Conservation (phyloP, 2,113 vertebrate species). For the Tychaedon coryphoeus region DNA sequence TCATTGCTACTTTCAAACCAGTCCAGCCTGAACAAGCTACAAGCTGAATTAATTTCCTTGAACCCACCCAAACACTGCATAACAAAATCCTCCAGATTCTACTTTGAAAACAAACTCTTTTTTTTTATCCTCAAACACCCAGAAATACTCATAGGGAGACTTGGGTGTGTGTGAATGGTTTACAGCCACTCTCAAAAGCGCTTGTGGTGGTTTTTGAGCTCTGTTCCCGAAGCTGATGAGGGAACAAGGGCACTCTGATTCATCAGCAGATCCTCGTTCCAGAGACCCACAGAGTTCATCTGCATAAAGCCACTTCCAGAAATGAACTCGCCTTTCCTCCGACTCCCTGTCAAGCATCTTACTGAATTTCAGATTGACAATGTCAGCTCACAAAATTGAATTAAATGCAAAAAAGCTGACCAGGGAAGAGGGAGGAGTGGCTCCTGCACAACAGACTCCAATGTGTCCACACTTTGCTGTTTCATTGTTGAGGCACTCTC, state of each 20-base stretch:
- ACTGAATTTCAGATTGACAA: slow-evolving; percentile 58
- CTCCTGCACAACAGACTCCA: neutral
- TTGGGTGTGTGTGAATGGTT: neutral
- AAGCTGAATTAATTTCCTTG: neutral
- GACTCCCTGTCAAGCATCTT: slow-evolving; percentile 42
- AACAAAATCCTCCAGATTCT: neutral
- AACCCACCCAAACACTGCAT: neutral
- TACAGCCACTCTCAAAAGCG: neutral
- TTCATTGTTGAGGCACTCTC: neutral
- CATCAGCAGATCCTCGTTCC: slow-evolving; percentile 48
- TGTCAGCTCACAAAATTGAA: slow-evolving; percentile 58
- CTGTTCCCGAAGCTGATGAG: neutral
- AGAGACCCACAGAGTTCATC: neutral
- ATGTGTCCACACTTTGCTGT: neutral
- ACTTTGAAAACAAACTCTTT: neutral
- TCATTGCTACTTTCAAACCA: neutral
- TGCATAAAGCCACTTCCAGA: slow-evolving; percentile 65
- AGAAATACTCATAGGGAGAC: neutral
- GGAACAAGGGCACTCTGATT: slow-evolving; percentile 38
- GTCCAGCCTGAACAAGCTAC: neutral
- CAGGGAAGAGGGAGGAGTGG: neutral
- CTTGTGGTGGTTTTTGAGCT: neutral
- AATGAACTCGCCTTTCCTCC: slow-evolving; percentile 35
- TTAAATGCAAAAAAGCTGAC: slow-evolving; percentile 22
- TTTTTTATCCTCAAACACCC: neutral